phyloP scores from a whole-genome alignment of 2,888 invertebrate species.

The Thymelicus sylvestris region DNA sequence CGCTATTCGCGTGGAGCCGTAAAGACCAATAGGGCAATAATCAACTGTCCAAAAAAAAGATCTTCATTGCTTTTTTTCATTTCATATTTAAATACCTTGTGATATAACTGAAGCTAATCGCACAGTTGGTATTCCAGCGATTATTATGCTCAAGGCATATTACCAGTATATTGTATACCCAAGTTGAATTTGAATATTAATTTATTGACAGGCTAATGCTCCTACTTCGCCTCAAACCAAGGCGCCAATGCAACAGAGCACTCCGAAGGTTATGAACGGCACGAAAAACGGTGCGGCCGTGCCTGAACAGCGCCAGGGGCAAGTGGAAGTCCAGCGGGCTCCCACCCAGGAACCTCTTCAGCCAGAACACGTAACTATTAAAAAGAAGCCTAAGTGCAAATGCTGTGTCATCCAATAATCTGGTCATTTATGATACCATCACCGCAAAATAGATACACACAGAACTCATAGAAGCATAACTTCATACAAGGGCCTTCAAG shows the following conservation, averaged over 20 bases:
- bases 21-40: not conserved
- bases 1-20: too few species aligned
- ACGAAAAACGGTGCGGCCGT: conserved; percentile 76
- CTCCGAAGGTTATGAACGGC: conserved; percentile 76
- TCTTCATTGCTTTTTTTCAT: too few species aligned
- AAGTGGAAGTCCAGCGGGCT: conserved; percentile 89
- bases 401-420: conserved; percentile 96
- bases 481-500: too few species aligned
- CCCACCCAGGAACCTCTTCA: conserved; percentile 91
- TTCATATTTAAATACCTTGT: too few species aligned
- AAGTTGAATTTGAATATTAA: too few species aligned
- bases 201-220: conserved; percentile 58
- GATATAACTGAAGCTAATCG: too few species aligned
- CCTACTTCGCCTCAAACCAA: conserved; percentile 75
- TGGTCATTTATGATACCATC: conserved; percentile 37
- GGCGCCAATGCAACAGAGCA: conserved; percentile 63
- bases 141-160: too few species aligned
- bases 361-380: conserved; percentile 95
- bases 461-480: too few species aligned
- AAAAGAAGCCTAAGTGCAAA: conserved; percentile 98
- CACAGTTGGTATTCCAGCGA: too few species aligned
- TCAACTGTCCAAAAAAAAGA: not conserved
- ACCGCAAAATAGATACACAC: too few species aligned
- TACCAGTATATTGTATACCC: too few species aligned
- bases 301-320: conserved; percentile 73